These are phyloP conservation scores for Halcyon senegalensis DNA, from an alignment of 2,113 vertebrate genomes.

Conservation along the genomic window DNA sequence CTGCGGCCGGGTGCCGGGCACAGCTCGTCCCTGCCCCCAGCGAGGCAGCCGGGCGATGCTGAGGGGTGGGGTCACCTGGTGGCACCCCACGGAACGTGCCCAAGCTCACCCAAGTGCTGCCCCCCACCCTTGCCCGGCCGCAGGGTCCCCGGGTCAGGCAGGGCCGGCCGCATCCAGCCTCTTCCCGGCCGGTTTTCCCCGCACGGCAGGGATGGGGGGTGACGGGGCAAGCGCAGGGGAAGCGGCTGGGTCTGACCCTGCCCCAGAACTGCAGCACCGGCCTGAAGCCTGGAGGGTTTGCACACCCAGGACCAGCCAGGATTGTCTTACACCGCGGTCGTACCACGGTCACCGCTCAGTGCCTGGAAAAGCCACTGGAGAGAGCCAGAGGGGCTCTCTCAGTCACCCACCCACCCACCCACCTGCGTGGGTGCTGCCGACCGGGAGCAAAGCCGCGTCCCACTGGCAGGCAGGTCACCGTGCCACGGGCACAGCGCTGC, in stretches of 20 bases:
- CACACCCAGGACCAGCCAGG: background rate
- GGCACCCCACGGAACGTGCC: background rate
- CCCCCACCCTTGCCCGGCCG: background rate
- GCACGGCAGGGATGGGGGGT: fast-evolving
- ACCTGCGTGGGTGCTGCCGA: background rate
- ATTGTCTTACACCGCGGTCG: fast-evolving
- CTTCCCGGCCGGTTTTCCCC: fast-evolving
- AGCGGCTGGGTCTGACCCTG: background rate
- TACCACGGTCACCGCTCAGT: fast-evolving
- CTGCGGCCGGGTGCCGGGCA: slow-evolving; percentile 39
- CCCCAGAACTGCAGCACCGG: background rate
- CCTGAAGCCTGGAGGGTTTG: background rate
- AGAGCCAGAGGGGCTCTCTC: background rate
- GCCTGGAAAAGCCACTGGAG: background rate
- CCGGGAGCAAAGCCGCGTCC: background rate
- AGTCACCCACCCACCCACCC: background rate
- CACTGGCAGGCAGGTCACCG: fast-evolving
- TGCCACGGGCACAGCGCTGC: fast-evolving
- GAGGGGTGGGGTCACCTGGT: background rate
- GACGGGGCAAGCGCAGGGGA: background rate
- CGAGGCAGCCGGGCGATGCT: fast-evolving
- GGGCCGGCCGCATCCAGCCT: background rate
- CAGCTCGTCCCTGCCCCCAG: slow-evolving; percentile 4
- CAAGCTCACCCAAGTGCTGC: fast-evolving
- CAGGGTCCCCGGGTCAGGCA: fast-evolving